Percentiles rank a stretch among this genome's conserved stretches.
These are phyloP conservation scores for Caenorhabditis drosophilae DNA, from an alignment of 2,888 invertebrate genomes.

Conservation along the genomic window DNA sequence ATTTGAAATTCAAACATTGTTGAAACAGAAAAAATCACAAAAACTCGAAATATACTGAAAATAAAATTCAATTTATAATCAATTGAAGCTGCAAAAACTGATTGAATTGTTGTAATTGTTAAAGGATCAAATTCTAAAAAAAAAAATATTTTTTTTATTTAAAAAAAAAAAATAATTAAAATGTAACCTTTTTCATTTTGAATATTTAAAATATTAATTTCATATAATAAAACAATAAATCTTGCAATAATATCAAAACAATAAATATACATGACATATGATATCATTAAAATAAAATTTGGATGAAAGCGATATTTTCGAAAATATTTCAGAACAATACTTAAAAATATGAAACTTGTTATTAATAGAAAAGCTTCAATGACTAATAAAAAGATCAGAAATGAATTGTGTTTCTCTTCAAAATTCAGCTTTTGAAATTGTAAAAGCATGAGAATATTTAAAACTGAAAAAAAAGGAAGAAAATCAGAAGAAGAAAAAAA, in stretches of 20 bases:
- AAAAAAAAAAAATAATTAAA: neutral
- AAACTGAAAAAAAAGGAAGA: too few relatives aligned
- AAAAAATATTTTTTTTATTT: neutral
- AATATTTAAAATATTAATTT: constrained; percentile 5
- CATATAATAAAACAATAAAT: constrained; percentile 4
- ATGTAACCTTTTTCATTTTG: neutral
- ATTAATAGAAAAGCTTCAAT: neutral
- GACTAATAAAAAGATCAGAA: neutral
- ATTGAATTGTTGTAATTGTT: too few relatives aligned
- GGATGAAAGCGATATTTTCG: neutral
- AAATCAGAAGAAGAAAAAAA: too few relatives aligned
- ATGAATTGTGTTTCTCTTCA: too few relatives aligned
- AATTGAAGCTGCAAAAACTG: constrained; percentile 1
- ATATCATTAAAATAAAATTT: neutral
- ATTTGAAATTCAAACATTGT: neutral
- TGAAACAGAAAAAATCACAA: constrained; percentile 2
- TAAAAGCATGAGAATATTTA: too few relatives aligned
- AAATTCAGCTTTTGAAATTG: too few relatives aligned
- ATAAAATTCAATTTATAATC: neutral
- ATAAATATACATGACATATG: neutral
- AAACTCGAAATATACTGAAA: constrained; percentile 9
- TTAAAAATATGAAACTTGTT: neutral
- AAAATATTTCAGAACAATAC: neutral
- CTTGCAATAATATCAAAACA: constrained; percentile 13
- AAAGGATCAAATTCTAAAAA: too few relatives aligned